Conservation (phyloP, 2,888 invertebrate genomes). For the Tenthredo scrophulariae region DNA sequence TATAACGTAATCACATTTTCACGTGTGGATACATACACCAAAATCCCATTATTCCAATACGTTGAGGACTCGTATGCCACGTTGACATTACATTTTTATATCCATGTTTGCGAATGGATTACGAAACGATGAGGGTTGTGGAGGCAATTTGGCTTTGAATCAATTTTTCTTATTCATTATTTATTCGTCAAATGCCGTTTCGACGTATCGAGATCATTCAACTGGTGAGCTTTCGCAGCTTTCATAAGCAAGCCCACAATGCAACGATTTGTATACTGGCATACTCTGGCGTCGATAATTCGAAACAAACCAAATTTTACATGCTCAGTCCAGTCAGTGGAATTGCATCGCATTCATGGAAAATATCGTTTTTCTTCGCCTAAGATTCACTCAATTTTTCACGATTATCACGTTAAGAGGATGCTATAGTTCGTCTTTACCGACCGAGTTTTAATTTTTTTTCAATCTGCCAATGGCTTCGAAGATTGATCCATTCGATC, state of each 20-base stretch:
- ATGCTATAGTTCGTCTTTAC: no score
- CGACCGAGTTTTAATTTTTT: no score
- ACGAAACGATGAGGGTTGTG: background rate
- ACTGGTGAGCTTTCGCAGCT: background rate
- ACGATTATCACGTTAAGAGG: no score
- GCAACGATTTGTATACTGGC: background rate
- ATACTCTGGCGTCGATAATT: background rate
- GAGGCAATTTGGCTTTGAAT: background rate
- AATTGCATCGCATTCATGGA: no score
- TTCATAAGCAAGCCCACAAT: background rate
- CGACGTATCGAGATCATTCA: background rate
- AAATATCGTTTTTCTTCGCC: no score
- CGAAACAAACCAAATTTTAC: background rate
- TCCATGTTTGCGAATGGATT: background rate
- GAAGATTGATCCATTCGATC: no score
- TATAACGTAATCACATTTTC: conserved; percentile 7
- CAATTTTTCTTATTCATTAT: background rate
- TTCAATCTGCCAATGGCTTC: no score
- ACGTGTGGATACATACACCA: background rate
- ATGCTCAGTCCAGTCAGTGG: background rate
- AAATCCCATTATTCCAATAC: background rate
- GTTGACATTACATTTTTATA: background rate
- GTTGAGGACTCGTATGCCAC: background rate
- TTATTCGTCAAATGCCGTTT: background rate
- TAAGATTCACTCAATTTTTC: no score